These are phyloP conservation scores for Neomorphus geoffroyi DNA, from an alignment of 2,797 vertebrate species.

Conservation along the genomic window DNA sequence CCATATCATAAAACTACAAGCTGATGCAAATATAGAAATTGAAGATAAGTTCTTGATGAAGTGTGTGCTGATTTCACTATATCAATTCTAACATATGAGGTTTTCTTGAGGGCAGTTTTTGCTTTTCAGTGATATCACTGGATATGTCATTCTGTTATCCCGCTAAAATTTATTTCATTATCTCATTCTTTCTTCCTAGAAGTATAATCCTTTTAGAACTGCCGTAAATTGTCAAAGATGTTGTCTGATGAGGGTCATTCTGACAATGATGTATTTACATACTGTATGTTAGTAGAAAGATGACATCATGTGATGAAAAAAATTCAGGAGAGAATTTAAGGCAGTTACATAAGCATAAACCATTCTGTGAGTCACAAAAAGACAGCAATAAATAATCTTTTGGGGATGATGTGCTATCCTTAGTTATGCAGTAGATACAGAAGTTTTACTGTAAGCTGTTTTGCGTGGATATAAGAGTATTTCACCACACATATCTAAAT, in stretches of 20 bases:
- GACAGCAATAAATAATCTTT: background rate
- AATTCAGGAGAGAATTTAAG: constrained; percentile 47
- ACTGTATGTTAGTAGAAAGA: constrained; percentile 50
- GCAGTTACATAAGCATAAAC: background rate
- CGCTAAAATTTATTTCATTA: constrained; percentile 14
- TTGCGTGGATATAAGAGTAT: constrained; percentile 29
- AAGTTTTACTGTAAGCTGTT: background rate
- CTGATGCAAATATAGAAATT: background rate
- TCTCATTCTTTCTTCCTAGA: constrained; percentile 24
- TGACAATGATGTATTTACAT: no score
- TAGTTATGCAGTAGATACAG: background rate
- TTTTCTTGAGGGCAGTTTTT: background rate
- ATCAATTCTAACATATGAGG: background rate
- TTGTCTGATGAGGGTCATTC: constrained; percentile 61
- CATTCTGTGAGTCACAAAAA: background rate
- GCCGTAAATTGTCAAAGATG: constrained; percentile 12
- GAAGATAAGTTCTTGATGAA: background rate
- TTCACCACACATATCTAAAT: background rate
- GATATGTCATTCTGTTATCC: background rate
- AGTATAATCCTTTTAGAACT: constrained; percentile 26
- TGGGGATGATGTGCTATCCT: background rate
- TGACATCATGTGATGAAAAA: constrained; percentile 30
- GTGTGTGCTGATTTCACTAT: background rate
- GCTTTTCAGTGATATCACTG: background rate
- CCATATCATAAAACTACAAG: background rate